Percentiles rank a stretch among this genome's conserved stretches.
Evolutionary conservation across 2,888 invertebrate species (phyloP).

Genomic region (Hirudinaria manillensis): DNA sequence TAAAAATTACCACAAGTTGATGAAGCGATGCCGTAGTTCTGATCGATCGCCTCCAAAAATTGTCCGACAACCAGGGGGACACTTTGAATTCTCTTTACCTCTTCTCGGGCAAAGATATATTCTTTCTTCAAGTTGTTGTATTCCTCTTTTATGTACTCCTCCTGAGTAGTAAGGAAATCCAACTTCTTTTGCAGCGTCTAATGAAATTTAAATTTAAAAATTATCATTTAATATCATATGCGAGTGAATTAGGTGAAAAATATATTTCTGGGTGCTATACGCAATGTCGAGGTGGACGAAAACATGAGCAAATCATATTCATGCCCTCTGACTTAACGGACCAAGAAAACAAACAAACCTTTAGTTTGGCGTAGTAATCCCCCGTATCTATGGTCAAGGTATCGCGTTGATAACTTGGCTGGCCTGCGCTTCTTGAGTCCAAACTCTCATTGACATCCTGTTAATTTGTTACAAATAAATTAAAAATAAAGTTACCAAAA

Average conservation of each 20-base stretch:
- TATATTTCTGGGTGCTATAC: no score
- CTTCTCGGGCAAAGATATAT: constrained; percentile 87
- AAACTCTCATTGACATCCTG: constrained; percentile 21
- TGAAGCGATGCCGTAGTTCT: constrained; percentile 97
- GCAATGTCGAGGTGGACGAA: no score
- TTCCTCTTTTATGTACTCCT: constrained; percentile 98
- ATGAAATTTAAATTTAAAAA: no score
- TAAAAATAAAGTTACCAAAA: not conserved
- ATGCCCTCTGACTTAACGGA: no score
- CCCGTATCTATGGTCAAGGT: constrained; percentile 68
- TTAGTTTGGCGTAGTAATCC: constrained; percentile 90
- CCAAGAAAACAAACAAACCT: constrained; percentile 59
- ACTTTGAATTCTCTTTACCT: constrained; percentile 94
- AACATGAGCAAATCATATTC: no score
- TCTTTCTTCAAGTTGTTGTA: constrained; percentile 97
- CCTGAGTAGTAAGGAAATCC: constrained; percentile 95
- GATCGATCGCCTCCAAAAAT: constrained; percentile 97
- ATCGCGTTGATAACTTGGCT: constrained; percentile 35
- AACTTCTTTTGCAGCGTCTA: constrained; percentile 81
- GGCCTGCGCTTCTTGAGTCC: constrained; percentile 1
- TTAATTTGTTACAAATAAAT: not conserved
- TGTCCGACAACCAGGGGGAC: constrained; percentile 98
- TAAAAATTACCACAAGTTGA: constrained; percentile 72
- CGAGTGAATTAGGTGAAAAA: no score
- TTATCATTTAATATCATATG: no score